Conservation (phyloP, 2,113 vertebrate species). For the Chlamydotis undulata region DNA sequence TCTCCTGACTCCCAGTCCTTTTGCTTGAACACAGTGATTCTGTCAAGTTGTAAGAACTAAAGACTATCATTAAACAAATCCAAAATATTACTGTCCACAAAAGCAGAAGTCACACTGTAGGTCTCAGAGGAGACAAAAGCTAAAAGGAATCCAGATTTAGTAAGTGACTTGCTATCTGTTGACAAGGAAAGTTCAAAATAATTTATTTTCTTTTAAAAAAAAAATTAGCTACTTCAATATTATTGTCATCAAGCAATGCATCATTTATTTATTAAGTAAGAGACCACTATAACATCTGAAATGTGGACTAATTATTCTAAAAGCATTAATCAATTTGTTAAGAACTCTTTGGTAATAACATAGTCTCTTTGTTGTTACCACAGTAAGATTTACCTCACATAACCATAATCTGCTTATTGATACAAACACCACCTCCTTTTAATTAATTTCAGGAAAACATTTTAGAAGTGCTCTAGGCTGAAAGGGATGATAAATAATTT, state of each 20-base stretch:
- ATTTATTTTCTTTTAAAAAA: neutral
- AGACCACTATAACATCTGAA: conserved; percentile 65
- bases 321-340: conserved; percentile 75
- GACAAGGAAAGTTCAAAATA: conserved; percentile 35
- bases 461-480: conserved; percentile 62
- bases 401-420: conserved; percentile 66
- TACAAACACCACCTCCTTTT: conserved; percentile 68
- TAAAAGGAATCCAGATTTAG: neutral
- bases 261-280: conserved; percentile 57
- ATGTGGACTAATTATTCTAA: conserved; percentile 77
- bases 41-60: neutral
- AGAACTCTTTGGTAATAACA: conserved; percentile 58
- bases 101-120: neutral
- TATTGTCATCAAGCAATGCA: neutral
- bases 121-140: neutral
- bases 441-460: conserved; percentile 77
- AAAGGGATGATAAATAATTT: conserved; percentile 77
- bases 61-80: neutral
- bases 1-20: neutral
- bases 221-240: conserved; percentile 14
- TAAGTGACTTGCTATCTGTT: neutral
- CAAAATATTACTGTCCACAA: neutral
- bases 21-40: neutral
- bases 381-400: conserved; percentile 13
- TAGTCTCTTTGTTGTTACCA: conserved; percentile 51